Conservation (phyloP, 1,140 invertebrate species). For the Thaumetopoea pityocampa region DNA sequence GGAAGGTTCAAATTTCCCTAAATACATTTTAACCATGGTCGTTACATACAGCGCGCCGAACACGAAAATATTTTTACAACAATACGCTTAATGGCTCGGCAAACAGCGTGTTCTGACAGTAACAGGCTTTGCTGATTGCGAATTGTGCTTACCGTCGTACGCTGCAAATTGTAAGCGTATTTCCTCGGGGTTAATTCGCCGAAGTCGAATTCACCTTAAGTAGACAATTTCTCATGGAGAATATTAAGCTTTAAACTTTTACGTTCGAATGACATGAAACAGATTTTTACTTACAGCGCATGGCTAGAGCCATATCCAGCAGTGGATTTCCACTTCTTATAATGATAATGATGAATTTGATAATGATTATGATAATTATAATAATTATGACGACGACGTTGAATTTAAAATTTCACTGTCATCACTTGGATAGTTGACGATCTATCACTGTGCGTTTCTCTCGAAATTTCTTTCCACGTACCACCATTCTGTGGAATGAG, state of each 20-base stretch:
- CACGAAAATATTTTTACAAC: conserved; percentile 24
- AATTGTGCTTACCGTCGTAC: conserved; percentile 53
- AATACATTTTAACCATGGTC: conserved; percentile 9
- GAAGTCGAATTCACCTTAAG: conserved; percentile 39
- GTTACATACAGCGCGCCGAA: conserved; percentile 2
- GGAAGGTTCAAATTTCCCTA: background rate
- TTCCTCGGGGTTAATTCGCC: conserved; percentile 43
- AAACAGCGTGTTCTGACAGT: conserved; percentile 35
- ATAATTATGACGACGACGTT: too few species aligned
- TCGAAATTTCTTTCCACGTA: too few species aligned
- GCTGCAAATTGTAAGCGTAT: conserved; percentile 53
- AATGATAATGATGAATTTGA: too few species aligned
- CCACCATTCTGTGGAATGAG: too few species aligned
- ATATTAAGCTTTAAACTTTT: conserved; percentile 19
- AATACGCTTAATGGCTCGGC: conserved; percentile 35
- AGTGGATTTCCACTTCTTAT: too few species aligned
- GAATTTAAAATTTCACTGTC: too few species aligned
- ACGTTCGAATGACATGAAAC: too few species aligned
- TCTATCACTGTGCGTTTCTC: too few species aligned
- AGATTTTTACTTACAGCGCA: too few species aligned
- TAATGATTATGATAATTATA: too few species aligned
- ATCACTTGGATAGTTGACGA: too few species aligned
- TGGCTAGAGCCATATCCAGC: too few species aligned
- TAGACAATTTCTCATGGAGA: conserved; percentile 28
- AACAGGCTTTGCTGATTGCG: conserved; percentile 62